Conservation (phyloP, 1,140 invertebrate species). For the Hycleus phaleratus region DNA sequence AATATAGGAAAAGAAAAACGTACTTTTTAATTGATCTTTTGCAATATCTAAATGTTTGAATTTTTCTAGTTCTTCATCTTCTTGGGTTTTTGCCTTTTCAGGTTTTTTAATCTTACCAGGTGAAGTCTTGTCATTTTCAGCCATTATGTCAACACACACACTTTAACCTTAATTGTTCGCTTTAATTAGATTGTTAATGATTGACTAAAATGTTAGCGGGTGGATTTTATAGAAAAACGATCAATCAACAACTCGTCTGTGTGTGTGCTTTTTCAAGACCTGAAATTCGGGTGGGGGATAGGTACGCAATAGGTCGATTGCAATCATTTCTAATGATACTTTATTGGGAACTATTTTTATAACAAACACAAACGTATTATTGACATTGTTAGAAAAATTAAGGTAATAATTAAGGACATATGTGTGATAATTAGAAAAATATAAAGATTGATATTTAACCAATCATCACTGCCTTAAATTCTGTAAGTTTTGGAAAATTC, state of each 20-base stretch:
- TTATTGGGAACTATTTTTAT: too few species aligned
- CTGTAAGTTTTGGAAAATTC: conserved; percentile 43
- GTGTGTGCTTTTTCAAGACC: neutral
- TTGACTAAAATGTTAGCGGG: conserved; percentile 4
- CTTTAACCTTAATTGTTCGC: too few species aligned
- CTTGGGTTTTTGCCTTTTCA: too few species aligned
- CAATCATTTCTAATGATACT: neutral
- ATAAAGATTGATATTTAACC: conserved; percentile 37
- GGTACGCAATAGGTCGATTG: neutral
- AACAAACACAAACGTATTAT: too few species aligned
- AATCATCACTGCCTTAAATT: conserved; percentile 77
- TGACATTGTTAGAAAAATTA: too few species aligned
- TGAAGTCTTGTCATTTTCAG: too few species aligned
- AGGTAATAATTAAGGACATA: too few species aligned
- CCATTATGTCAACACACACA: too few species aligned
- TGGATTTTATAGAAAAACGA: conserved; percentile 14
- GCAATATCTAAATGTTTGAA: conserved; percentile 29
- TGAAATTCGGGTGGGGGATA: too few species aligned
- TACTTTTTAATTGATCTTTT: conserved; percentile 34
- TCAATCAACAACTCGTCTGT: conserved; percentile 1
- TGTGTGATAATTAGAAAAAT: too few species aligned
- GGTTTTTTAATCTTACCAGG: too few species aligned
- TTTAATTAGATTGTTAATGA: neutral
- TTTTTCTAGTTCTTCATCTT: conserved; percentile 5
- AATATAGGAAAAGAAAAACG: conserved; percentile 1